These are phyloP conservation scores for Hydrocynus forskahlii DNA, from an alignment of 2,797 vertebrate genomes.

Conservation along the genomic window DNA sequence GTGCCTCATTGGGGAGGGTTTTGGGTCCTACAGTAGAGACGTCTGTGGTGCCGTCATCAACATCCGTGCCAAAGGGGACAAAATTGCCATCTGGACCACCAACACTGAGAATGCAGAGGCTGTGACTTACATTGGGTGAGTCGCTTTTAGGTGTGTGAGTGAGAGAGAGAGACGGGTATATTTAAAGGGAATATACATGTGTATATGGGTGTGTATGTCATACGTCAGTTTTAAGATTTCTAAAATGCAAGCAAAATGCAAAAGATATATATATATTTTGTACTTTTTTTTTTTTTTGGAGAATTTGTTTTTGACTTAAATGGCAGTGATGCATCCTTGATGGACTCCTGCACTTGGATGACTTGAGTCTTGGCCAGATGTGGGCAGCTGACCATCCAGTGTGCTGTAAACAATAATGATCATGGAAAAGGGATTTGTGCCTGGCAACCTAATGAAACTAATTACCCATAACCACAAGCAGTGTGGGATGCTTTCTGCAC, in stretches of 20 bases:
- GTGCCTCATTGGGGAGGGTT: constrained; percentile 85
- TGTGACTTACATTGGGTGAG: constrained; percentile 83
- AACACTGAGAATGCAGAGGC: constrained; percentile 81
- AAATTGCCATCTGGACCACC: constrained; percentile 85
- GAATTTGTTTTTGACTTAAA: no score
- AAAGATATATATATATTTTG: no score
- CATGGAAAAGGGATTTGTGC: constrained; percentile 65
- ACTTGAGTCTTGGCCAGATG: constrained; percentile 26
- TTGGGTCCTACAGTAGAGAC: constrained; percentile 76
- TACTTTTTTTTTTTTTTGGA: no score
- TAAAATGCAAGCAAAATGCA: no score
- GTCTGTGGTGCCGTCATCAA: constrained; percentile 86
- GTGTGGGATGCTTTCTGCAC: constrained; percentile 23
- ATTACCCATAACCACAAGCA: constrained; percentile 59
- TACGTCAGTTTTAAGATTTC: no score
- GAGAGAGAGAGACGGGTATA: background rate
- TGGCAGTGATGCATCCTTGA: background rate
- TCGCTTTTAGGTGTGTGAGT: background rate
- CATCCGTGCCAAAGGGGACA: constrained; percentile 85
- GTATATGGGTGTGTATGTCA: no score
- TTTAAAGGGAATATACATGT: no score
- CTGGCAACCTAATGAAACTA: constrained; percentile 74
- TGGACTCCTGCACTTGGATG: background rate
- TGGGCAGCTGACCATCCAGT: constrained; percentile 30
- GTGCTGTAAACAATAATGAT: constrained; percentile 72